These are phyloP conservation scores for Sesamia nonagrioides DNA, from an alignment of 1,140 invertebrate genomes.

Conservation along the genomic window DNA sequence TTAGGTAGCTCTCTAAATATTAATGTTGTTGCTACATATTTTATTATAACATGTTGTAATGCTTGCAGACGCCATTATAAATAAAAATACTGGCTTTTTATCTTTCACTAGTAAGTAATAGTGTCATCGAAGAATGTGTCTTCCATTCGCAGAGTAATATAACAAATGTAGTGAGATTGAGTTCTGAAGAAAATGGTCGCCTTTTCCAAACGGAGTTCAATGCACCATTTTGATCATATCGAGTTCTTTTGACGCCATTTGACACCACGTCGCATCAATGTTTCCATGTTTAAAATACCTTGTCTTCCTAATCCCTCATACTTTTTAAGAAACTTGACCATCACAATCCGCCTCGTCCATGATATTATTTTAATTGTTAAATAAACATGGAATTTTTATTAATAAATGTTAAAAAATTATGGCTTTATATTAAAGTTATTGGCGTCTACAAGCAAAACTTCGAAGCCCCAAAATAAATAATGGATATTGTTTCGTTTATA, in stretches of 20 bases:
- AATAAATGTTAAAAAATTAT: background rate
- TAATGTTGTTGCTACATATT: constrained; percentile 38
- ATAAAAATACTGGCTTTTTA: background rate
- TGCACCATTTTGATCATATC: background rate
- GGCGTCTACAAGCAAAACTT: constrained; percentile 10
- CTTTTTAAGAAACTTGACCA: constrained; percentile 9
- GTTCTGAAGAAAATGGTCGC: constrained; percentile 1
- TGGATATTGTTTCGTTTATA: constrained; percentile 34
- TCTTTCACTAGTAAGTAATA: background rate
- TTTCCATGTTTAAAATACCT: background rate
- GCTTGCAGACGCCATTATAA: constrained; percentile 22
- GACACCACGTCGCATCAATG: background rate
- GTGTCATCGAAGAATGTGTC: background rate
- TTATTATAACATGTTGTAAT: constrained; percentile 34
- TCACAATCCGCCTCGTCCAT: constrained; percentile 28
- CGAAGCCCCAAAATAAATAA: constrained; percentile 32
- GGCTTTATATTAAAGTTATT: background rate
- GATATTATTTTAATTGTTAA: constrained; percentile 5
- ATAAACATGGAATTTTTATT: constrained; percentile 14
- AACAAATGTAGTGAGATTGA: background rate
- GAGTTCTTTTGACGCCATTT: background rate
- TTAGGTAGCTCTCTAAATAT: constrained; percentile 50
- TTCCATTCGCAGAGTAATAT: background rate
- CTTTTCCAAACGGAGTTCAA: background rate
- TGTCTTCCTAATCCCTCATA: constrained; percentile 3